Base-by-base conservation (phyloP, 2,888 invertebrate species). In the Protonemura montana region DNA sequence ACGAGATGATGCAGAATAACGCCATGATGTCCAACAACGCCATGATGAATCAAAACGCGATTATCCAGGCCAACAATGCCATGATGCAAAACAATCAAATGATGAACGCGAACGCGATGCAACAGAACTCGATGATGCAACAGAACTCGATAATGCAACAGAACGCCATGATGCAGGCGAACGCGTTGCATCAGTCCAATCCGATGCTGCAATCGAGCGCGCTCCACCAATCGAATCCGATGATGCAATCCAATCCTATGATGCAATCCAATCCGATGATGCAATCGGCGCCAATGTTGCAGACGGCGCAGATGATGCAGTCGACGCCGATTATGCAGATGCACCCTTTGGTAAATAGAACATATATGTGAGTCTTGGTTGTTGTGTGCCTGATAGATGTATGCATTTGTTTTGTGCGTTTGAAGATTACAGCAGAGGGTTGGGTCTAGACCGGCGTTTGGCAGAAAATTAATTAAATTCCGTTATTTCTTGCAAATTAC, bases 321-420 rank as follows among this genome's bases (percentile, higher is more conserved):
- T 21, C 3, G 59, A 59, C 7, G 7, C 16, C 3, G 13, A 59
- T 59, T 10, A 59, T 59, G 59, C 42, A 42, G 27, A 76, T 21
- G 59, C 87, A 84, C 35, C 85, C 86, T 91, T 92, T 92, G 92
- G 92, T 92, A 92, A 92, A 92, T 92, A 92, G 92, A 91, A 91
- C 91, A 91, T 92, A 92, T 92, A 92, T 92, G 92, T 92, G 92
- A 92, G 92, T 92, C 59, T 21, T 92, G 92, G 90, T 90, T 90
- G 90, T 89, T 89, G 88, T 84, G 59, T 59, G 59, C 41, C 6
- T 59, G 59, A 10, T 59, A 35, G 10, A 10, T 35, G 35, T 35
- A 35, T 35, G 35, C 5, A 3, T 35, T 35, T 35, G 35, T 6
- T 35, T 35, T 35, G 35, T 10, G 10, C 35, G 35, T 10, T 35